phyloP scores from a whole-genome alignment of 1,140 invertebrate genomes.

The Harlomillsia oculata region DNA sequence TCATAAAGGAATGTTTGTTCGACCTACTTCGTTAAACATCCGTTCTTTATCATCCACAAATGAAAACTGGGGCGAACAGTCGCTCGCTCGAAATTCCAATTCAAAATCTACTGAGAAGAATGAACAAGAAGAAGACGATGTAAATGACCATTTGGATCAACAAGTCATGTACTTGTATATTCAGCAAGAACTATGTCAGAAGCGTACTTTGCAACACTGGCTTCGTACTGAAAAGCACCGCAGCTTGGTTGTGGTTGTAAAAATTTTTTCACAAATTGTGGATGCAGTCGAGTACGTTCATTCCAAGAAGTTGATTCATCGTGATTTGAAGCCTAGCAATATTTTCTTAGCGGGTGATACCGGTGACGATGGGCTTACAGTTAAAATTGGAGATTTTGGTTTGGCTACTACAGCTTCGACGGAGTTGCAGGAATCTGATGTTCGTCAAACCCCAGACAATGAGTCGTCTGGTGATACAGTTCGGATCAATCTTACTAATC shows the following conservation, averaged over 20 bases:
- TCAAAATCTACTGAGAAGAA: not conserved
- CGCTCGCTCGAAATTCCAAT: not conserved
- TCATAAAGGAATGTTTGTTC: constrained; percentile 24
- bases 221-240: constrained; percentile 48
- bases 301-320: constrained; percentile 77
- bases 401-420: constrained; percentile 60
- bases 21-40: constrained; percentile 23
- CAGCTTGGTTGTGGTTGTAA: constrained; percentile 49
- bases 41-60: not conserved
- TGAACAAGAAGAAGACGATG: not conserved
- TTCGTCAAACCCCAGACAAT: constrained; percentile 14
- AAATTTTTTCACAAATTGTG: constrained; percentile 85
- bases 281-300: constrained; percentile 93
- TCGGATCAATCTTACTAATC: constrained; percentile 45
- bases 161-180: constrained; percentile 74
- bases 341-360: constrained; percentile 30
- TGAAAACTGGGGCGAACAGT: no score
- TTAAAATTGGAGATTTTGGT: constrained; percentile 96
- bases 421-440: constrained; percentile 1
- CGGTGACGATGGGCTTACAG: constrained; percentile 46
- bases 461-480: constrained; percentile 3
- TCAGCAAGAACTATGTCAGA: constrained; percentile 91
- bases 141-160: not conserved
- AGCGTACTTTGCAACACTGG: constrained; percentile 86
- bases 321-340: constrained; percentile 73